A percentile compares a stretch with the other conserved stretches of the same genome.
phyloP scores from a whole-genome alignment of 2,888 invertebrate species.

The Amblyjoppa fuscipennis region DNA sequence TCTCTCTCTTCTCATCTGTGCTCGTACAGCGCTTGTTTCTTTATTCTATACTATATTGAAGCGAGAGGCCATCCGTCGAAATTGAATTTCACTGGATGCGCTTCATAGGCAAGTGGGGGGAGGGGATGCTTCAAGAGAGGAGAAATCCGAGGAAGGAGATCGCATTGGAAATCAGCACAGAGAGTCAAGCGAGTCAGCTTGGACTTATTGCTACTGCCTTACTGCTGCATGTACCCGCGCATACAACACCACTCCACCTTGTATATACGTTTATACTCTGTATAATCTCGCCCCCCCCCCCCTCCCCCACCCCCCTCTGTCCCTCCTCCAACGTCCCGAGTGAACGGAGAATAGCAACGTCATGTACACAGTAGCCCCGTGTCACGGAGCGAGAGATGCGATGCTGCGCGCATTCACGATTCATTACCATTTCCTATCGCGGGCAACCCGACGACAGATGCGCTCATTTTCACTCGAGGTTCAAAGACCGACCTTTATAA shows the following conservation, averaged over 20 bases:
- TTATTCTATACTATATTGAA: background rate
- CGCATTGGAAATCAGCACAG: constrained; percentile 67
- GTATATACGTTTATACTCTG: constrained; percentile 15
- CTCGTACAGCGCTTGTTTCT: background rate
- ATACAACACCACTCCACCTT: constrained; percentile 12
- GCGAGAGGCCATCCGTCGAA: constrained; percentile 47
- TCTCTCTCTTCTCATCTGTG: constrained; percentile 8
- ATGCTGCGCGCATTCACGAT: constrained; percentile 65
- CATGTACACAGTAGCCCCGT: constrained; percentile 10
- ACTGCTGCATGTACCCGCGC: constrained; percentile 1
- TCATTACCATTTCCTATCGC: constrained; percentile 70
- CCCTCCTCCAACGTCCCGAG: background rate
- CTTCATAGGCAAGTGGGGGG: constrained; percentile 1
- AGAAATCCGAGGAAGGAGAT: constrained; percentile 58
- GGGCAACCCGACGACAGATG: constrained; percentile 67
- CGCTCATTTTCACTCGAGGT: constrained; percentile 72
- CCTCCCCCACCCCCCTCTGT: background rate
- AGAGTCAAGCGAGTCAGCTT: constrained; percentile 32
- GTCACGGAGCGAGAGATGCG: constrained; percentile 47
- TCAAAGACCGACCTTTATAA: constrained; percentile 71
- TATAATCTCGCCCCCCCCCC: background rate
- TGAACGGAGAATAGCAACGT: constrained; percentile 1
- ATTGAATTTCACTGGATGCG: constrained; percentile 61
- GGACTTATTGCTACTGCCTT: constrained; percentile 47
- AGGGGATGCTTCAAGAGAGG: constrained; percentile 35